Conservation (phyloP, 2,113 vertebrate species). For the Lasiurus borealis region DNA sequence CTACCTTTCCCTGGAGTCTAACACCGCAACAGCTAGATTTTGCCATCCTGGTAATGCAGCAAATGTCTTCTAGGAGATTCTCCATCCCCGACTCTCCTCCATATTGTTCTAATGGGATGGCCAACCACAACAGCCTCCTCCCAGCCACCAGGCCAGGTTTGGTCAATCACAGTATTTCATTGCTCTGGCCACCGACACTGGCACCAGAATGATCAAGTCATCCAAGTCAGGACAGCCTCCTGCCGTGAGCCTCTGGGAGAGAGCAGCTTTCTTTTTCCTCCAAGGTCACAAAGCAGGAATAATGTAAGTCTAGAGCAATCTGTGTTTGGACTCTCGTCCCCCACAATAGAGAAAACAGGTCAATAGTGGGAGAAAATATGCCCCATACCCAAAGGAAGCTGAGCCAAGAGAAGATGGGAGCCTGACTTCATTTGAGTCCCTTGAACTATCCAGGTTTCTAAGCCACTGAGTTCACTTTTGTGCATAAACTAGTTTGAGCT, state of each 20-base stretch:
- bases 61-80: background rate
- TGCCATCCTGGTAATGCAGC: background rate
- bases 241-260: background rate
- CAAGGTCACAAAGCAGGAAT: background rate
- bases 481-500: background rate
- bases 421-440: background rate
- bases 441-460: background rate
- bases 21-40: background rate
- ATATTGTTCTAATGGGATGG: background rate
- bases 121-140: background rate
- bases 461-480: background rate
- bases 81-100: background rate
- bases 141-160: background rate
- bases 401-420: background rate
- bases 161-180: background rate
- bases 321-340: background rate
- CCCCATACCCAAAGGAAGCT: background rate
- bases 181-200: background rate
- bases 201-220: background rate
- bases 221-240: background rate
- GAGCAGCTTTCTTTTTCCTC: background rate
- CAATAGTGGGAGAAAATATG: background rate
- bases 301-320: background rate
- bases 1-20: background rate
- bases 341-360: background rate